A percentile compares a stretch with the other conserved stretches of the same genome.
phyloP scores from a whole-genome alignment of 30 jellyfish, hydroid and myxozoan species.

The Aurelia sp. region DNA sequence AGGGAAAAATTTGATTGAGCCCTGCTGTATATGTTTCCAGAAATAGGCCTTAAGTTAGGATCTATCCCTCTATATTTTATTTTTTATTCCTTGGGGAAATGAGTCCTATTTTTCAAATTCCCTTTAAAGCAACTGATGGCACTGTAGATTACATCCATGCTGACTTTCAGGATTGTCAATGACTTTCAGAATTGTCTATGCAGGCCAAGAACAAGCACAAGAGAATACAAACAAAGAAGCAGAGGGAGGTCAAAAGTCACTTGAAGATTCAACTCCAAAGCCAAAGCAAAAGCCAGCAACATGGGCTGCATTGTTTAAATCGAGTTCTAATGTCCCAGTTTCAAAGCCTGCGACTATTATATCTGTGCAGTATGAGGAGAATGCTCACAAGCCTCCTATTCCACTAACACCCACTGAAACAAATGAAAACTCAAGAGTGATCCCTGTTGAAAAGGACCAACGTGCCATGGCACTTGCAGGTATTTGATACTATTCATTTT shows the following conservation, averaged over 20 bases:
- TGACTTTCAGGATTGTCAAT: no score
- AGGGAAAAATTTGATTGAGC: no score
- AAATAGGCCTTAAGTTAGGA: no score
- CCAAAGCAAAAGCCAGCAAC: slow-evolving; percentile 44
- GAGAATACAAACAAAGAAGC: slow-evolving; percentile 17
- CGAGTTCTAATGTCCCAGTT: neutral
- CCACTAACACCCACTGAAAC: neutral
- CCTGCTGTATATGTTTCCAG: no score
- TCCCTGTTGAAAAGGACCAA: slow-evolving; percentile 46
- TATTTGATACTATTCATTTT: neutral
- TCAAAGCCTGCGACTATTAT: slow-evolving; percentile 11
- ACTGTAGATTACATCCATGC: no score
- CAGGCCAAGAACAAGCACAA: slow-evolving; percentile 7
- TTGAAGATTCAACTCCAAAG: neutral
- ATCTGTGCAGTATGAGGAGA: slow-evolving; percentile 48
- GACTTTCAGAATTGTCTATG: neutral
- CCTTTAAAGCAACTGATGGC: no score
- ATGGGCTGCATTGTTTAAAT: slow-evolving; percentile 73
- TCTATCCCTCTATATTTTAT: no score
- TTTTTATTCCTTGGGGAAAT: no score
- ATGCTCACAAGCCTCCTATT: neutral
- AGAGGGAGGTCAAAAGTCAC: neutral
- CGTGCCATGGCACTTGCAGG: slow-evolving; percentile 70
- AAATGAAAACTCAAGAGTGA: neutral
- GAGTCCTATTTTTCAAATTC: no score